Base-by-base conservation (phyloP, 1,140 invertebrate species). In the Drosophila pandora region DNA sequence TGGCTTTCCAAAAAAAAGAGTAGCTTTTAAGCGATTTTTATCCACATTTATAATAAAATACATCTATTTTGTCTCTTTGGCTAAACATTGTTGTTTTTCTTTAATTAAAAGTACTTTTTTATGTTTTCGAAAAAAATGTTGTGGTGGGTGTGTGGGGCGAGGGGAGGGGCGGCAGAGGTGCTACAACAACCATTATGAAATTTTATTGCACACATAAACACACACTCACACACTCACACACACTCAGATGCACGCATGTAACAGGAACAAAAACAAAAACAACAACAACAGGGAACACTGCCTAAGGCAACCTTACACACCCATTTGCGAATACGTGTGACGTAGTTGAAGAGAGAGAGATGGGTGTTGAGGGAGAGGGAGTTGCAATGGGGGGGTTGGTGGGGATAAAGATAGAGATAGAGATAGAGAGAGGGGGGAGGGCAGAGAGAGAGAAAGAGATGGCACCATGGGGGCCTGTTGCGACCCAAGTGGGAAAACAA, bases 161-260 rank as follows among this genome's bases (percentile, higher is more conserved):
- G n/a, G n/a, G 9, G 17, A 13, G 25, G 2, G 6, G 49, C 8
- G 28, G 39, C n/a, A 13, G 34, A 43, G 41, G 23, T 48, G 21
- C 39, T 69, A 70, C 67, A 69, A 70, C 63, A 69, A 57, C 67
- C 67, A 70, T 70, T 69, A 69, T 70, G 32, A 34, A 65, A 57
- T 70, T 70, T 69, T 69, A 70, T 70, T 69, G 52, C 63, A 53
- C 50, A 53, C 30, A 37, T n/a, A n/a, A 28, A 54, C 47, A 63
- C 47, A 64, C 63, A 52, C 60, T 13, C 30, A 21, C 60, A 43
- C 10, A 23, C 59, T 49, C 45, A 39, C 10, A 23, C 59, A 61
- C 45, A 39, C 17, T 6, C 22, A 32, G 3, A n/a, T 23, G 25
- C 32, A 41, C 23, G 32, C 23, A 37, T 37, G 34, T 37, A n/a